These are phyloP conservation scores for Phasia obesa DNA, from an alignment of 2,888 invertebrate species.

Conservation along the genomic window DNA sequence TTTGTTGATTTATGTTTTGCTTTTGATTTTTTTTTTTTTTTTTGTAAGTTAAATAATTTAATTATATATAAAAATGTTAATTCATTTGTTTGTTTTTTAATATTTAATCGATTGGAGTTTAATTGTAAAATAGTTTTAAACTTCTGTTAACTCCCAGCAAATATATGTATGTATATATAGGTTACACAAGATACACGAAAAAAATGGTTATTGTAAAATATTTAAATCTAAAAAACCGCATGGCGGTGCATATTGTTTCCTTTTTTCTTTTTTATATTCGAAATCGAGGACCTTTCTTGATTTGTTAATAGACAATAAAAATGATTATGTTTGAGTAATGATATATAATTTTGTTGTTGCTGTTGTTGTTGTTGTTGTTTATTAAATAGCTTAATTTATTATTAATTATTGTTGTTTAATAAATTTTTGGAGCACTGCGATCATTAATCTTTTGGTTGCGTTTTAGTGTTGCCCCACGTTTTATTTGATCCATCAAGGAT, in stretches of 20 bases:
- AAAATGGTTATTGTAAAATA: conserved; percentile 60
- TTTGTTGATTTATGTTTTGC: conserved; percentile 13
- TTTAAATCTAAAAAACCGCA: conserved; percentile 67
- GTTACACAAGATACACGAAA: conserved; percentile 59
- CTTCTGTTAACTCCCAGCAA: conserved; percentile 67
- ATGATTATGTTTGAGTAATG: conserved; percentile 63
- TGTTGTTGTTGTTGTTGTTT: conserved; percentile 25
- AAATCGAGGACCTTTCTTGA: conserved; percentile 56
- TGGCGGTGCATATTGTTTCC: conserved; percentile 68
- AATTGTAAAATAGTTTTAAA: conserved; percentile 70
- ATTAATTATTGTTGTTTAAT: conserved; percentile 81
- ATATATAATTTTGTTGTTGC: conserved; percentile 44
- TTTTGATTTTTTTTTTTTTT: not conserved
- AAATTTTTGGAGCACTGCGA: conserved; percentile 94
- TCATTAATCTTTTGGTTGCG: conserved; percentile 87
- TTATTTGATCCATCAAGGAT: conserved; percentile 97
- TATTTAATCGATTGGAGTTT: conserved; percentile 62
- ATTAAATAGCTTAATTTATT: conserved; percentile 52
- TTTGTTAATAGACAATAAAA: conserved; percentile 60
- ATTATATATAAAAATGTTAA: conserved; percentile 65
- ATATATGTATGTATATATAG: conserved; percentile 40
- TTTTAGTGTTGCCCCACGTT: conserved; percentile 91
- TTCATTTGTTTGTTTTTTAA: conserved; percentile 53
- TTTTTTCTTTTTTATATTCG: too few relatives aligned
- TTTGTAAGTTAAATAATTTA: conserved; percentile 50